These are phyloP conservation scores for Adela reaumurella DNA, from an alignment of 2,888 invertebrate genomes.

Conservation along the genomic window DNA sequence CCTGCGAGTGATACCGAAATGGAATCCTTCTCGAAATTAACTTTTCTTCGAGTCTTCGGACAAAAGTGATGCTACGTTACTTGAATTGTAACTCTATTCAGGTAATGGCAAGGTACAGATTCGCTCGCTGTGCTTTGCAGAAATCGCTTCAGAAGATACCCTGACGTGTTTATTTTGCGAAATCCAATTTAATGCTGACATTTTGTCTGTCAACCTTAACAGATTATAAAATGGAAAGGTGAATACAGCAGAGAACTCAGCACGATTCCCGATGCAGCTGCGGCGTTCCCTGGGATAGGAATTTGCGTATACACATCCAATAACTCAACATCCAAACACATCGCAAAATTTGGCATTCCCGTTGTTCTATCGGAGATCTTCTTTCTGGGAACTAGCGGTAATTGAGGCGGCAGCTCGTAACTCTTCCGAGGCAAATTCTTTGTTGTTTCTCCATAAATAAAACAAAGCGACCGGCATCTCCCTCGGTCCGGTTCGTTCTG, in stretches of 20 bases:
- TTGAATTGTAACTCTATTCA: too few species aligned
- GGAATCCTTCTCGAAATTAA: neutral
- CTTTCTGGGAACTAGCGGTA: too few species aligned
- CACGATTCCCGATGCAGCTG: too few species aligned
- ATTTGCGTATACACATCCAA: too few species aligned
- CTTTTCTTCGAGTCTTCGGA: too few species aligned
- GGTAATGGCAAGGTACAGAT: neutral
- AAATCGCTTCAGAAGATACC: neutral
- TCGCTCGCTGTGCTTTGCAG: neutral
- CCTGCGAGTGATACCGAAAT: neutral
- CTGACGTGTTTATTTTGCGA: slow-evolving; percentile 53
- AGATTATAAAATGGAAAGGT: neutral
- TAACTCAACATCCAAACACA: too few species aligned
- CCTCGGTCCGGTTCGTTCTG: neutral
- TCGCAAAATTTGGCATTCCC: too few species aligned
- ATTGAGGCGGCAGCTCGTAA: neutral
- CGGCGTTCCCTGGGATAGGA: too few species aligned
- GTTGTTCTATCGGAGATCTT: too few species aligned
- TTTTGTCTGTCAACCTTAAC: slow-evolving; percentile 54
- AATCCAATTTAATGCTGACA: slow-evolving; percentile 58
- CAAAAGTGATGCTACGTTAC: too few species aligned
- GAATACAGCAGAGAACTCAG: neutral
- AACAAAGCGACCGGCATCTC: neutral
- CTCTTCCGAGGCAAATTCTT: neutral
- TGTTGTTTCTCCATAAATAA: neutral